These are phyloP conservation scores for Scytalopus superciliaris DNA, from an alignment of 2,113 vertebrate genomes.

Conservation along the genomic window DNA sequence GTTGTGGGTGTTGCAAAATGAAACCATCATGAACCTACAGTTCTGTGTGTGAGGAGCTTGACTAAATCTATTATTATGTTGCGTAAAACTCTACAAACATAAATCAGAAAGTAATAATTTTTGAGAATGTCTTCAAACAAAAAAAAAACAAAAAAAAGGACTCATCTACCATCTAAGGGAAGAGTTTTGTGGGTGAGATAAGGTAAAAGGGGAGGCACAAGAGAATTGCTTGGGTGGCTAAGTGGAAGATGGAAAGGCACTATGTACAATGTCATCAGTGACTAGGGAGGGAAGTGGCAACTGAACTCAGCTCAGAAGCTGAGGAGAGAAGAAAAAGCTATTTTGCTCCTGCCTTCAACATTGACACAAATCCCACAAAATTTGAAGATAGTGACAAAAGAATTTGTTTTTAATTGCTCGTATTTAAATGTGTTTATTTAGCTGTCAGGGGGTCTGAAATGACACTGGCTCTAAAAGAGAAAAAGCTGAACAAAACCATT, in stretches of 20 bases:
- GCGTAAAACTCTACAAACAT: neutral
- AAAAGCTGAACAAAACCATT: neutral
- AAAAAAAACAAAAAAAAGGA: neutral
- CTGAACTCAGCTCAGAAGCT: neutral
- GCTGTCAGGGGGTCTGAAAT: neutral
- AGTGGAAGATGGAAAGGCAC: neutral
- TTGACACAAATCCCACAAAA: neutral
- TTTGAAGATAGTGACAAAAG: neutral
- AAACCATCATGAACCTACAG: neutral
- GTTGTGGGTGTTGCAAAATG: neutral
- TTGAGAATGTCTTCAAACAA: neutral
- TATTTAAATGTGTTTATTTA: neutral
- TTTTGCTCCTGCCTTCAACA: neutral
- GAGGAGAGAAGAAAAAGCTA: neutral
- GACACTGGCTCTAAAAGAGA: neutral
- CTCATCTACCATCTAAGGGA: neutral
- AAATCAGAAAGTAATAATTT: neutral
- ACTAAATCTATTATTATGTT: neutral
- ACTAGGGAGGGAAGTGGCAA: neutral
- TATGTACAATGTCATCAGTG: no score
- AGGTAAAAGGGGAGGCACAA: neutral
- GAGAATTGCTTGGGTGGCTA: neutral
- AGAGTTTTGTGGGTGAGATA: neutral
- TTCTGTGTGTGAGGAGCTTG: neutral
- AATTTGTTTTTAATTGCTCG: neutral